Evolutionary conservation across 2,797 vertebrate genomes (phyloP).

Genomic region (Tokudaia muenninki): DNA sequence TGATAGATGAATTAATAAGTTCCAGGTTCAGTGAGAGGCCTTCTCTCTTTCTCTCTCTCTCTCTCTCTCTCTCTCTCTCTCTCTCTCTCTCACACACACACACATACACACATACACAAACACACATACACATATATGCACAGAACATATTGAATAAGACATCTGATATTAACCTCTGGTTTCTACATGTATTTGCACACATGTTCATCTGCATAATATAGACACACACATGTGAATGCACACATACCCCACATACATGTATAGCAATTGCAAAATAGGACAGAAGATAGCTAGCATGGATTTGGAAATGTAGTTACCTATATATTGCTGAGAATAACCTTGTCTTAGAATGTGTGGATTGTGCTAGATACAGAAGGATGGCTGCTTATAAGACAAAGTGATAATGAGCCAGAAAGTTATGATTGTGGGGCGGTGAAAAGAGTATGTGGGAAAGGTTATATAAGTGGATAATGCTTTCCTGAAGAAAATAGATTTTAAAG

Average conservation of each 20-base stretch:
- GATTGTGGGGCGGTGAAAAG: neutral
- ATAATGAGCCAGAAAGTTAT: neutral
- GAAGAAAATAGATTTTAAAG: neutral
- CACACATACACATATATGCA: neutral
- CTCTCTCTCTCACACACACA: neutral
- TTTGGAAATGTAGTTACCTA: neutral
- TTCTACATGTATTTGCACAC: neutral
- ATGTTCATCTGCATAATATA: neutral
- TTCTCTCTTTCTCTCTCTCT: too few species aligned
- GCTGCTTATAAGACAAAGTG: neutral
- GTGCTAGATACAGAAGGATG: neutral
- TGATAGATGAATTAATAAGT: neutral
- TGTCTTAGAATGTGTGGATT: neutral
- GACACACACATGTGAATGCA: neutral
- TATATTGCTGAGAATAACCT: neutral
- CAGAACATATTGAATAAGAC: neutral
- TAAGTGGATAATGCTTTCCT: neutral
- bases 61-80: too few species aligned
- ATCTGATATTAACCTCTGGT: neutral
- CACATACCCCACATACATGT: neutral
- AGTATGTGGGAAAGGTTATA: neutral
- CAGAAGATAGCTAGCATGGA: neutral
- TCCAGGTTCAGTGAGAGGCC: neutral
- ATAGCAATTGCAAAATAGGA: neutral
- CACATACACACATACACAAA: neutral